Percentiles rank a stretch among this genome's conserved stretches.
Conservation (phyloP, 2,113 vertebrate species). For the Todiramphus chloris region DNA sequence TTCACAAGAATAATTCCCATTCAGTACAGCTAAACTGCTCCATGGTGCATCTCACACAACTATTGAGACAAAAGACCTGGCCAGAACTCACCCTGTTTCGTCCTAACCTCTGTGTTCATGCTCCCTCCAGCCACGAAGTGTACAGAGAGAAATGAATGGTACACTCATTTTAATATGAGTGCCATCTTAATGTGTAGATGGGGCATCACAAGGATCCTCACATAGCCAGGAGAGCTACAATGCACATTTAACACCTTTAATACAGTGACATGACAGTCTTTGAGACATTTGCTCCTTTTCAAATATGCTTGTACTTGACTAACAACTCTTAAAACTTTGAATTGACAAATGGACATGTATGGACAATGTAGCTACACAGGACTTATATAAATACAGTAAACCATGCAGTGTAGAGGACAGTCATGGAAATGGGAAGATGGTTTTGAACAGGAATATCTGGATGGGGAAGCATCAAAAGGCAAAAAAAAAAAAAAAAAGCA, state of each 20-base stretch:
- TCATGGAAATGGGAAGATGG: background rate
- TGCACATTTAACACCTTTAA: background rate
- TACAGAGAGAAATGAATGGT: background rate
- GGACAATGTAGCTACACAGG: background rate
- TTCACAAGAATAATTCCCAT: background rate
- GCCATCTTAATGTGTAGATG: background rate
- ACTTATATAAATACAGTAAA: background rate
- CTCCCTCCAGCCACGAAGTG: background rate
- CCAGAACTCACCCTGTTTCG: background rate
- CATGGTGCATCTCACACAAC: background rate
- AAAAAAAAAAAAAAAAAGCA: background rate
- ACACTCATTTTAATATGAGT: background rate
- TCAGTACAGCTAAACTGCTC: background rate
- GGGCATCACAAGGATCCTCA: background rate
- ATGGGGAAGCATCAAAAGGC: background rate
- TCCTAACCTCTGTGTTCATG: background rate
- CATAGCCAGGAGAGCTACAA: background rate
- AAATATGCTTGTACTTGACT: background rate
- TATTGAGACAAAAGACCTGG: accelerated
- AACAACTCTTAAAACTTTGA: background rate
- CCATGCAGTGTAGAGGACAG: background rate
- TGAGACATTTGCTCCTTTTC: background rate
- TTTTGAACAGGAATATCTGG: background rate
- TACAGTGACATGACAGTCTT: accelerated
- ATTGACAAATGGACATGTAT: background rate